Base-by-base conservation (phyloP, 2,797 vertebrate genomes). In the Scarus forsteni region DNA sequence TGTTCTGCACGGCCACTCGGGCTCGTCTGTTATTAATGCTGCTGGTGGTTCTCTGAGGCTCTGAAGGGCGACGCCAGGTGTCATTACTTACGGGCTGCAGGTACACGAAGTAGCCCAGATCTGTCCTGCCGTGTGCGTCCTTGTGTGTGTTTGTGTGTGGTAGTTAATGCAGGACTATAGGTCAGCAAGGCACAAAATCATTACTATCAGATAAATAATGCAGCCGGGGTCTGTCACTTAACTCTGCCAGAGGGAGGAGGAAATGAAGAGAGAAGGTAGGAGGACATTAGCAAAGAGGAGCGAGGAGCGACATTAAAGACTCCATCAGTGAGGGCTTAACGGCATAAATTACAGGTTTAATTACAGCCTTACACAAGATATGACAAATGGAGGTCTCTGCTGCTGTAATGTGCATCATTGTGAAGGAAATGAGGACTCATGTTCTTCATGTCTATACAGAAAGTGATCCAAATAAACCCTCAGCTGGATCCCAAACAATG, bases 121-220 rank as follows among this genome's bases (percentile, higher is more conserved):
- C 27, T 72, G 66, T 40, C 46, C 50, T 9, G 7, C 13, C 15
- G 34, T 36, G 51, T 53, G 51, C 27, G 11, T 70, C 12, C 62
- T 1, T 54, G 35, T 27, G 73, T 56, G 58, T 66, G 12, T 71
- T 11, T 63, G 3, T 61, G 66, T 73, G 54, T 56, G n/a, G 66
- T 74, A 72, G 81, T 60, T 75, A 74, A 88, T 88, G 86, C 73
- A 86, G 79, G 77, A 81, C 79, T 81, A 80, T 75, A 88, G 87
- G 87, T 91, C 81, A 83, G 78, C 66, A 68, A 88, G 74, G 81
- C 87, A 86, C 81, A 89, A 87, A 92, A 89, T 90, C 90, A 88
- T 90, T 91, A 90, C 80, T 80, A 81, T 81, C 62, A 76, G 75
- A 88, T 90, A 84, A 90, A 91, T 90, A 88, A 90, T 89, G 83